These are phyloP conservation scores for Melanotaenia maccullochi DNA, from an alignment of 2,797 vertebrate species.

Conservation along the genomic window DNA sequence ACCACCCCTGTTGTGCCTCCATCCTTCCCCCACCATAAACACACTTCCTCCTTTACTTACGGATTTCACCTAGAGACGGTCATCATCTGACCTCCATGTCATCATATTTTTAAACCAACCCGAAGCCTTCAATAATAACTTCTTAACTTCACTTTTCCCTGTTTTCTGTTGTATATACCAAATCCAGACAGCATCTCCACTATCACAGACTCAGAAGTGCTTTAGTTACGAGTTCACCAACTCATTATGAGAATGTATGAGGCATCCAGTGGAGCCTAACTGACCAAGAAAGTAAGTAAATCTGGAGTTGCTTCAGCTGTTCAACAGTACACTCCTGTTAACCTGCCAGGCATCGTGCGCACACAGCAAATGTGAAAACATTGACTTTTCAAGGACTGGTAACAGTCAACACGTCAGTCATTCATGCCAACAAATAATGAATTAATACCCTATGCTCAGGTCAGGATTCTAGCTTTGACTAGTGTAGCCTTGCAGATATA, in stretches of 20 bases:
- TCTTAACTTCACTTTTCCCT: constrained; percentile 33
- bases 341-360: constrained; percentile 22
- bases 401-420: background rate
- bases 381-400: constrained; percentile 24
- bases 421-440: constrained; percentile 44
- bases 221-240: constrained; percentile 58
- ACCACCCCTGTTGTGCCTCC: constrained; percentile 59
- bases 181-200: constrained; percentile 55
- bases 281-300: constrained; percentile 46
- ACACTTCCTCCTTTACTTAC: constrained; percentile 71
- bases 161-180: constrained; percentile 72
- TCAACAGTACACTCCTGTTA: constrained; percentile 24
- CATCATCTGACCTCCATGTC: constrained; percentile 78
- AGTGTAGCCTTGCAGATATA: constrained; percentile 66
- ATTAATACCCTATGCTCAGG: constrained; percentile 61
- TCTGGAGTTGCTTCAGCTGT: constrained; percentile 30
- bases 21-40: constrained; percentile 69
- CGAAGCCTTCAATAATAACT: constrained; percentile 55
- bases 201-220: constrained; percentile 62
- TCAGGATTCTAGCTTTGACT: constrained; percentile 65
- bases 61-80: constrained; percentile 83
- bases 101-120: constrained; percentile 30
- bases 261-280: constrained; percentile 39
- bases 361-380: constrained; percentile 26
- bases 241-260: constrained; percentile 65